A percentile compares a stretch with the other conserved stretches of the same genome.
Conservation (phyloP, 2,888 invertebrate species). For the Idaea straminata region DNA sequence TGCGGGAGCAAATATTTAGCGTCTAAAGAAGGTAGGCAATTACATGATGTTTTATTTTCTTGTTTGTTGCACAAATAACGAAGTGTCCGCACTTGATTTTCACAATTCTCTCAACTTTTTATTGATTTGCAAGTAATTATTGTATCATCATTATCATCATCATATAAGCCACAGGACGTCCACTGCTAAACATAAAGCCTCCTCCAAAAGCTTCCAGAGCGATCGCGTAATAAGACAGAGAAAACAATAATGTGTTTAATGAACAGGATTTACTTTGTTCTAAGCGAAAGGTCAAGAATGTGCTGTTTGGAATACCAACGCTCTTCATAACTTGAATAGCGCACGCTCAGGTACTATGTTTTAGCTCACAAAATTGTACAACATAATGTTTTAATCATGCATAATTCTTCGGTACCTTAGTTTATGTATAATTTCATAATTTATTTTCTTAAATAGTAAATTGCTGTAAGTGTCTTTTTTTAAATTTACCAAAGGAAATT, state of each 20-base stretch:
- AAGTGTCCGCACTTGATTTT: slow-evolving; percentile 6
- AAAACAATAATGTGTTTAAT: slow-evolving; percentile 9
- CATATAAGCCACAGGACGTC: too few relatives aligned
- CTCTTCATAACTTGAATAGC: slow-evolving; percentile 5
- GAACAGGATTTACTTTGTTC: slow-evolving; percentile 15
- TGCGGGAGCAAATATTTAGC: neutral
- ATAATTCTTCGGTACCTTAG: neutral
- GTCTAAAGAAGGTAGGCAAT: neutral
- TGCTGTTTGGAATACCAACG: slow-evolving; percentile 2
- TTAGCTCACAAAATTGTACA: neutral
- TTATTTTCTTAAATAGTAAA: neutral
- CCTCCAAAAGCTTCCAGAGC: neutral
- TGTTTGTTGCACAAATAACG: neutral
- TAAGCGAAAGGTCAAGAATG: slow-evolving; percentile 17
- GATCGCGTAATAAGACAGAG: slow-evolving; percentile 2
- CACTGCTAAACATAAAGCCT: too few relatives aligned
- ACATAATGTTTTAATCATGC: neutral
- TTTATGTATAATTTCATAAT: neutral
- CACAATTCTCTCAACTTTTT: neutral
- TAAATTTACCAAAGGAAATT: neutral
- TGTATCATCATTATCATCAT: too few relatives aligned
- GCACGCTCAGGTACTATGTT: neutral
- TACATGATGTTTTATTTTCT: neutral
- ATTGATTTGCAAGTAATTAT: neutral
- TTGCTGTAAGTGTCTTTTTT: neutral